Evolutionary conservation across 2,797 vertebrate species (phyloP), one percentile per base, ranked within the genome.

Genomic region (Malacoctenus gilli): DNA sequence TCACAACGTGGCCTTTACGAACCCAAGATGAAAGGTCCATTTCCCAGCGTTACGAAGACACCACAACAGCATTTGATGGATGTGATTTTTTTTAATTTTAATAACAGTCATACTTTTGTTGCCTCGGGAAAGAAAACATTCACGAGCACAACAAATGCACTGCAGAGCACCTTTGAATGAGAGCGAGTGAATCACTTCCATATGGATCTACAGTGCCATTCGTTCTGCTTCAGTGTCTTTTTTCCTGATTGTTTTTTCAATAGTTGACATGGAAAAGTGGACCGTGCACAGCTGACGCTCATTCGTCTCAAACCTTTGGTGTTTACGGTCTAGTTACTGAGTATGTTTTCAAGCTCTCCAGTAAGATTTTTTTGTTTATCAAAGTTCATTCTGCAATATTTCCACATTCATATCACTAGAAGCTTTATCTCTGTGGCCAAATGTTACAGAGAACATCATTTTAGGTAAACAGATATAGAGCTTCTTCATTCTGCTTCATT

Each of bases 231-330:
- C 13, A 1, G 43, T 32, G 32, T 51, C 69, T 66, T 22, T 44
- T 22, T 14, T 55, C n/a, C 12, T 58, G 49, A 57, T 55, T 57
- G 49, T 77, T 85, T 72, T 54, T 79, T 80, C 75, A 62, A 51
- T 11, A n/a, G 40, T 2, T 68, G 41, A 14, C 35, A 5, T 51
- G 32, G 20, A 22, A 47, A 39, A 65, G 15, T 23, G 38, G 32
- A 35, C 61, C 12, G 51, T 31, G n/a, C 40, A 21, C 66, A 77
- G 34, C 58, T 69, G 60, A 23, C 34, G 47, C 0, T 36, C 21
- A 72, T 80, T 72, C 66, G 36, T 23, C 35, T 57, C 9, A 22
- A 16, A 21, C 25, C 38, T 28, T 68, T 25, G 35, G 54, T 32
- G 4, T 19, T 31, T 22, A 53, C 9, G 13, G 21, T 4, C 1